These are phyloP conservation scores for Orius laevigatus DNA, from an alignment of 1,140 invertebrate genomes.

Conservation along the genomic window DNA sequence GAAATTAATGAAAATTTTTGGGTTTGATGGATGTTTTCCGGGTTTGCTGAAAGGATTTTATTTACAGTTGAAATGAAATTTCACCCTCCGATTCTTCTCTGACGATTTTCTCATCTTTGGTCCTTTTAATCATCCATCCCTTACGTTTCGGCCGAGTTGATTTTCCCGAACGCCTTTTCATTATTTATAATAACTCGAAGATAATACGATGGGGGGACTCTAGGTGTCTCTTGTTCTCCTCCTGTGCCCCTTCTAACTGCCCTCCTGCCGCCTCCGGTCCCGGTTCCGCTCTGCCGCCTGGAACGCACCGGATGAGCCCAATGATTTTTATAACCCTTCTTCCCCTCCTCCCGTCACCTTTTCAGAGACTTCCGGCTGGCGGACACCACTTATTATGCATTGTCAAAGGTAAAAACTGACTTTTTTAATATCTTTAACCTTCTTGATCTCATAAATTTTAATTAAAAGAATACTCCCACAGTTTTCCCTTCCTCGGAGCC, in stretches of 20 bases:
- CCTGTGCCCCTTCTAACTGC: conserved; percentile 6
- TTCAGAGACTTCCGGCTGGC: neutral
- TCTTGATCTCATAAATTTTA: too few relatives aligned
- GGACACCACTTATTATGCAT: conserved; percentile 20
- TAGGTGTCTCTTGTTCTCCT: neutral
- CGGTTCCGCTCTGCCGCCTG: conserved; percentile 15
- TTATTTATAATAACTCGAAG: too few relatives aligned
- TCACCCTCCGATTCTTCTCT: neutral
- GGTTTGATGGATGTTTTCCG: too few relatives aligned
- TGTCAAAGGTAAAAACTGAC: conserved; percentile 17
- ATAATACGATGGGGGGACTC: neutral
- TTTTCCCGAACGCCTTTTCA: neutral
- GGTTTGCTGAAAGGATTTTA: too few relatives aligned
- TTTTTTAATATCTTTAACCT: too few relatives aligned
- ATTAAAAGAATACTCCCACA: too few relatives aligned
- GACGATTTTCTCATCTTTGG: neutral
- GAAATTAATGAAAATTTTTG: too few relatives aligned
- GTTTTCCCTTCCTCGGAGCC: too few relatives aligned
- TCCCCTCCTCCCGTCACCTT: conserved; percentile 8
- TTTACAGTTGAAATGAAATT: too few relatives aligned
- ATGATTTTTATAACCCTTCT: conserved; percentile 21
- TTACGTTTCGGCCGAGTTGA: neutral
- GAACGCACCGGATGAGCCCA: conserved; percentile 22
- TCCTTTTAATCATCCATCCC: too few relatives aligned
- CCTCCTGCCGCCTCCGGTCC: neutral